phyloP scores from a whole-genome alignment of 1,140 invertebrate species.

The Drosophila parabipectinata region DNA sequence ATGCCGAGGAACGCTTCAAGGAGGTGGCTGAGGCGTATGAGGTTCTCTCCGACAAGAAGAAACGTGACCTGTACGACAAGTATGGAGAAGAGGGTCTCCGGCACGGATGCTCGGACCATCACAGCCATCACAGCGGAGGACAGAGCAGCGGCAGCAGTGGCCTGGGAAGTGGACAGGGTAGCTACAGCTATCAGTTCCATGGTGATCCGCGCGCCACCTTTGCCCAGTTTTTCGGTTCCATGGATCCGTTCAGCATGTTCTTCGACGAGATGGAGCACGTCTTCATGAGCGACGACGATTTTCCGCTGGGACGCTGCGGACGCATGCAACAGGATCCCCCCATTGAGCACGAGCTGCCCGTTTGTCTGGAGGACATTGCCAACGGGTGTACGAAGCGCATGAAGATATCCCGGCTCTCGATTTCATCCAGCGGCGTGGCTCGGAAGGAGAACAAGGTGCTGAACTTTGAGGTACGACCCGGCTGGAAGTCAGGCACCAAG shows the following conservation, averaged over 20 bases:
- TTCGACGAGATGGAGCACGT: slow-evolving; percentile 83
- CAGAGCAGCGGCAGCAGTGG: slow-evolving; percentile 89
- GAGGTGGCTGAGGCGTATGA: slow-evolving; percentile 94
- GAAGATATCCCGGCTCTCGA: slow-evolving; percentile 93
- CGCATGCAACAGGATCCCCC: slow-evolving; percentile 88
- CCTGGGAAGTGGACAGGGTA: slow-evolving; percentile 84
- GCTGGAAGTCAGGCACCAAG: slow-evolving; percentile 97
- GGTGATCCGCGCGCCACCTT: slow-evolving; percentile 93
- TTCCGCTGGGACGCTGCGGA: slow-evolving; percentile 70
- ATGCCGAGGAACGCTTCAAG: slow-evolving; percentile 94
- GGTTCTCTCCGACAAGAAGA: slow-evolving; percentile 93
- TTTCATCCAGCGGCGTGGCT: slow-evolving; percentile 85
- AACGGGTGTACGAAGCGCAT: slow-evolving; percentile 95
- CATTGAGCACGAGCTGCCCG: slow-evolving; percentile 93
- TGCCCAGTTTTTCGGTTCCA: slow-evolving; percentile 89
- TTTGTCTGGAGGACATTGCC: slow-evolving; percentile 91
- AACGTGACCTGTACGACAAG: slow-evolving; percentile 96
- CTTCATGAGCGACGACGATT: slow-evolving; percentile 81
- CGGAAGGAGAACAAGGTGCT: slow-evolving; percentile 93
- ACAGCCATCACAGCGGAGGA: slow-evolving; percentile 84
- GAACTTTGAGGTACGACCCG: slow-evolving; percentile 95
- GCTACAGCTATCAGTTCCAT: slow-evolving; percentile 88
- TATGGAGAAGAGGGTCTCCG: slow-evolving; percentile 96
- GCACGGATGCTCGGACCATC: slow-evolving; percentile 93
- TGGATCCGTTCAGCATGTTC: slow-evolving; percentile 83